Evolutionary conservation across 2,113 vertebrate genomes (phyloP), one percentile per base, ranked within the genome.

Genomic region (Cricetomys ansorgei): DNA sequence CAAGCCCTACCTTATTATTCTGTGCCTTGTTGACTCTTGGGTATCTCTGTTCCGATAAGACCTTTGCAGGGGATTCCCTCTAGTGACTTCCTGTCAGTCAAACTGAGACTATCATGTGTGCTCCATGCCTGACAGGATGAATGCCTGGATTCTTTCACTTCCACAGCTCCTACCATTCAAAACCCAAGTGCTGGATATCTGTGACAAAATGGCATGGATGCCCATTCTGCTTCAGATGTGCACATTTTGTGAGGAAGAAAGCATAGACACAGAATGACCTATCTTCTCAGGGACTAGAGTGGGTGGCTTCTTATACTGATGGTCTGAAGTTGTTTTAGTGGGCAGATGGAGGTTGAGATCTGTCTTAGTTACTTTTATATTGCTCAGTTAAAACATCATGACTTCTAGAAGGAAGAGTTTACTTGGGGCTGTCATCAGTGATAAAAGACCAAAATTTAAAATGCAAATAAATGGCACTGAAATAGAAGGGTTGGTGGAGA

Each of bases 231-330:
- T 76, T 79, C 43, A 75, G n/a, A 6, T 69, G 17, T 80, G 40
- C 31, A 5, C 13, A 23, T 88, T 92, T 94, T 97, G 55, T 88
- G n/a, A 77, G n/a, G 57, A 16, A 19, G 88, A 50, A 85, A 45
- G 37, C 84, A 72, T 31, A 50, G 37, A 15, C 43, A 55, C 25
- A 93, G 75, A 67, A 53, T 2, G 40, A 57, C 37, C 48, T 43
- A n/a, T n/a, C 23, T 88, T 40, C 34, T 31, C 31, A 27, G 79
- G 40, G 29, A 50, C 23, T 34, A 43, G n/a, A 57, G 45, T 12
- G 6, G 37, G 43, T 53, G 62, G 62, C 19, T 75, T 73, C 83
- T 81, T 80, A n/a, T 59, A 77, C 70, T 12, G 29, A 21, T 21
- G 48, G 9, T 79, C 69, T 87, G 57, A 53, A 80, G 89, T 94